These are phyloP conservation scores for Apteryx owenii DNA, from an alignment of 2,113 vertebrate species.

Conservation along the genomic window DNA sequence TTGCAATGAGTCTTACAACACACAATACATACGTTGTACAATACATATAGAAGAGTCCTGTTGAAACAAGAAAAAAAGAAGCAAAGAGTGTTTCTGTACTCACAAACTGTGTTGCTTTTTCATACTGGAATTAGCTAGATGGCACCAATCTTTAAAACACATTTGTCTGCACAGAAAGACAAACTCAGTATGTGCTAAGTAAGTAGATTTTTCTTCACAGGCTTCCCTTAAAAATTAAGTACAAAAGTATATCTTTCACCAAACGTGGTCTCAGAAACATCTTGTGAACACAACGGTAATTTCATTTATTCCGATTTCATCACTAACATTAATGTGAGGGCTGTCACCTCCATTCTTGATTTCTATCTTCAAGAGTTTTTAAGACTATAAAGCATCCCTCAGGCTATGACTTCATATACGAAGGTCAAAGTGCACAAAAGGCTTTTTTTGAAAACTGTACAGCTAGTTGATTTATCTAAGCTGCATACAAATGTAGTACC, in stretches of 20 bases:
- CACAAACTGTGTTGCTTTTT: neutral
- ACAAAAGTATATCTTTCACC: neutral
- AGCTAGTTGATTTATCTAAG: neutral
- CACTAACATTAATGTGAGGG: neutral
- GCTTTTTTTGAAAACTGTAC: neutral
- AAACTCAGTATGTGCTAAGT: neutral
- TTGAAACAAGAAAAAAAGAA: neutral
- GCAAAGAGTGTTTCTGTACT: neutral
- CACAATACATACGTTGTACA: too few species aligned
- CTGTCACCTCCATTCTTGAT: neutral
- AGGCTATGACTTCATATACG: neutral
- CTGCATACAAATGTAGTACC: neutral
- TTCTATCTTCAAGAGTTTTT: slow-evolving; percentile 16
- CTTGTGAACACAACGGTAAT: neutral
- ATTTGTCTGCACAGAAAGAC: neutral
- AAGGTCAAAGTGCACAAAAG: neutral
- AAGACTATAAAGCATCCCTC: neutral
- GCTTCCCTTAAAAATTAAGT: neutral
- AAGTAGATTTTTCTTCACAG: neutral
- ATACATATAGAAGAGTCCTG: neutral
- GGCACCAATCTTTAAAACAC: neutral
- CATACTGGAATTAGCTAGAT: neutral
- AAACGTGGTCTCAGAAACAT: neutral
- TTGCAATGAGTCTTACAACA: neutral
- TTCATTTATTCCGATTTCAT: slow-evolving; percentile 24